Conservation (phyloP, 2,113 vertebrate species). For the Daphoenositta chrysoptera region DNA sequence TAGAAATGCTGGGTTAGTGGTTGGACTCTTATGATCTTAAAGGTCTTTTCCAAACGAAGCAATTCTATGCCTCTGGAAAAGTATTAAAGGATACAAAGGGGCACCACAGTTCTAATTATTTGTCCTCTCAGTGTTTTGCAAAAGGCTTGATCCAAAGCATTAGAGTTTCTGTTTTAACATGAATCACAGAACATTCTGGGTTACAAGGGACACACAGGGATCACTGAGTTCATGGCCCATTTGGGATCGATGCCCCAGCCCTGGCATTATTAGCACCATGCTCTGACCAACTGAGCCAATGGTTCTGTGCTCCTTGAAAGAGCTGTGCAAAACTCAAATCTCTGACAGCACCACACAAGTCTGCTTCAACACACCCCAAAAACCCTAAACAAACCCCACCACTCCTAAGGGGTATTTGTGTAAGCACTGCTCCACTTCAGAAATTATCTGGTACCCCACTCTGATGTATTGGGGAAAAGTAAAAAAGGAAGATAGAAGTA, state of each 20-base stretch:
- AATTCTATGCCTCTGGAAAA: not conserved
- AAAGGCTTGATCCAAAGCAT: not conserved
- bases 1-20: not conserved
- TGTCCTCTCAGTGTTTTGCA: not conserved
- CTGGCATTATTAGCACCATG: not conserved
- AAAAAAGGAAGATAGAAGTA: not conserved
- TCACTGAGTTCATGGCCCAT: not conserved
- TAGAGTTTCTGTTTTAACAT: not conserved
- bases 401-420: too few relatives aligned
- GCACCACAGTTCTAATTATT: not conserved
- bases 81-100: not conserved
- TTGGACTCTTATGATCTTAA: not conserved
- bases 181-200: not conserved
- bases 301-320: not conserved
- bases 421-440: not conserved
- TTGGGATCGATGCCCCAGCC: not conserved
- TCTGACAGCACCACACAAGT: not conserved
- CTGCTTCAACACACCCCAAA: not conserved
- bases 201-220: not conserved
- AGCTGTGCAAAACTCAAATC: not conserved
- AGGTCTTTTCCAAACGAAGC: not conserved
- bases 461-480: fast-evolving
- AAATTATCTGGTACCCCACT: not conserved
- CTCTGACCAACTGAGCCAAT: not conserved
- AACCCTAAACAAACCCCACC: not conserved